Conservation (phyloP, 2,113 vertebrate genomes). For the Globicephala melas region DNA sequence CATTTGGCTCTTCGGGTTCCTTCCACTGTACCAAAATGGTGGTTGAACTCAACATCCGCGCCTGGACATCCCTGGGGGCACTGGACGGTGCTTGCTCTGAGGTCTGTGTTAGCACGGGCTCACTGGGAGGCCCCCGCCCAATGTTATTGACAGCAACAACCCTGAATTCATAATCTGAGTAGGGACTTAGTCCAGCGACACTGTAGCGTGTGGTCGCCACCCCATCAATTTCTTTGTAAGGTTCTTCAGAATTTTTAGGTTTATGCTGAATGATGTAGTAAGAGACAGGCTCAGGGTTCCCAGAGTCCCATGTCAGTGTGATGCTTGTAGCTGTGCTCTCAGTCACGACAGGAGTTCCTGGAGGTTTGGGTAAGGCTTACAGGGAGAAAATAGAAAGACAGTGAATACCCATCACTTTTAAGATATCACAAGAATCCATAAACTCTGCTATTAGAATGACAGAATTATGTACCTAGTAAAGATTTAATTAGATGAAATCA, state of each 20-base stretch:
- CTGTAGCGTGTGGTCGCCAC: conserved; percentile 98
- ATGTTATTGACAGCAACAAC: conserved; percentile 99
- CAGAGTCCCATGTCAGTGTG: conserved; percentile 98
- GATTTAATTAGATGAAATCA: background rate
- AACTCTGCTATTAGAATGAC: background rate
- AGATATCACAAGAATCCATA: no score
- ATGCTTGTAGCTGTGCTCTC: conserved; percentile 99
- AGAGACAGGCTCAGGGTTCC: conserved; percentile 97
- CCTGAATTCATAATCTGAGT: conserved; percentile 97
- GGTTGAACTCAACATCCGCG: conserved; percentile 96
- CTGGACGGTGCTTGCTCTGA: conserved; percentile 98
- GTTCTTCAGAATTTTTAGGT: conserved; percentile 93
- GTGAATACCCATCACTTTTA: background rate
- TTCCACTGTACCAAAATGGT: conserved; percentile 99
- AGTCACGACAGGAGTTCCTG: conserved; percentile 94
- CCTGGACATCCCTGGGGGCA: conserved; percentile 94
- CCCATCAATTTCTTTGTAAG: conserved; percentile 97
- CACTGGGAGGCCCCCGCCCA: conserved; percentile 93
- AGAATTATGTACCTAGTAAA: background rate
- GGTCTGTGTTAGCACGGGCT: conserved; percentile 94
- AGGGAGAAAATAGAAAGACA: background rate
- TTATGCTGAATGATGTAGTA: conserved; percentile 99
- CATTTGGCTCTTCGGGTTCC: conserved; percentile 97
- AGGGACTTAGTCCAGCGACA: conserved; percentile 96
- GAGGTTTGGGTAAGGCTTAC: conserved; percentile 95